Evolutionary conservation across 2,113 vertebrate species (phyloP).

Genomic region (Serilophus lunatus): DNA sequence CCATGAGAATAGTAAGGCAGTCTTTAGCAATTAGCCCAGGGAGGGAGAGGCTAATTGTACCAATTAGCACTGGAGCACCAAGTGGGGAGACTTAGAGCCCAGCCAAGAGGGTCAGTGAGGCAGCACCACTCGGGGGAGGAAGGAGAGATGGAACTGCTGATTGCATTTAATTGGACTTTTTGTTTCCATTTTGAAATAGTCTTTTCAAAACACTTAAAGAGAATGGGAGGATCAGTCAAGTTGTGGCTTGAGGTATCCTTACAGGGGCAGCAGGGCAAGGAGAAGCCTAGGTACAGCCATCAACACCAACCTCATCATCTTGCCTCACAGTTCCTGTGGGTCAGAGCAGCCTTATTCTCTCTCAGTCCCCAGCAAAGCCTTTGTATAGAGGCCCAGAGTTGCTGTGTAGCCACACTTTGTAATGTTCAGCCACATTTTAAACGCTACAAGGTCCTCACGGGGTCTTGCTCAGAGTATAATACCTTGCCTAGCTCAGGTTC

Average conservation of each 20-base stretch:
- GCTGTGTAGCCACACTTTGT: neutral
- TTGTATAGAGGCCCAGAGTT: neutral
- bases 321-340: accelerated
- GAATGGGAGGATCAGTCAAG: neutral
- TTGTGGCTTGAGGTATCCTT: neutral
- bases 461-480: neutral
- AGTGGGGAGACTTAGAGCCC: neutral
- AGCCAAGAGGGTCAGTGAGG: neutral
- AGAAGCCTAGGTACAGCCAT: neutral
- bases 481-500: neutral
- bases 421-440: conserved; percentile 27
- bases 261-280: neutral
- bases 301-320: neutral
- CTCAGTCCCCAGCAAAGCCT: neutral
- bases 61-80: conserved; percentile 46
- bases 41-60: conserved; percentile 38
- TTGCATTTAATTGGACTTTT: neutral
- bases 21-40: conserved; percentile 23
- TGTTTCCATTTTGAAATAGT: neutral
- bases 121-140: neutral
- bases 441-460: neutral
- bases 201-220: neutral
- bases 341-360: neutral
- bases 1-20: neutral
- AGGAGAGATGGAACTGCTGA: neutral